Conservation (phyloP, 2,113 vertebrate genomes). For the Cygnus buccinator region DNA sequence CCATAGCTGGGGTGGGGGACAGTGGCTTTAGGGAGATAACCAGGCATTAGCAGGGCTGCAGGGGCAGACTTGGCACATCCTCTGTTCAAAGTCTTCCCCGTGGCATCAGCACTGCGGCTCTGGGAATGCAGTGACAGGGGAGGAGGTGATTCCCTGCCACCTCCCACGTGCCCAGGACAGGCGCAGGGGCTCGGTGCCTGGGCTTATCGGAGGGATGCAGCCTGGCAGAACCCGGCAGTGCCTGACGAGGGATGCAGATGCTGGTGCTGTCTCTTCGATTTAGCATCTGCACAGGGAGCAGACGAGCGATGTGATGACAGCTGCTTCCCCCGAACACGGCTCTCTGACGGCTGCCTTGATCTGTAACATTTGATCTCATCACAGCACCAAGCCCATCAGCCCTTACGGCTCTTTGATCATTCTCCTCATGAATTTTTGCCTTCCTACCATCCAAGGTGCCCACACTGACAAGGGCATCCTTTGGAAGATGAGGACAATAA, state of each 20-base stretch:
- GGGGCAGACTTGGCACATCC: neutral
- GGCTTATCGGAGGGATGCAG: neutral
- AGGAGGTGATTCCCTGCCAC: neutral
- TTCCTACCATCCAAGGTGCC: neutral
- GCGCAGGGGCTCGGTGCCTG: fast-evolving
- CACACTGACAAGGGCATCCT: neutral
- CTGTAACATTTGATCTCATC: neutral
- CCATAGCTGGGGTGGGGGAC: fast-evolving
- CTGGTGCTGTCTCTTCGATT: fast-evolving
- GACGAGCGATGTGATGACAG: neutral
- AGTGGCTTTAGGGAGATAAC: neutral
- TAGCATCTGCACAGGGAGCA: neutral
- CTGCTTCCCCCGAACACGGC: neutral
- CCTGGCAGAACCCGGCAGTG: neutral
- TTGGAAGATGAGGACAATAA: neutral
- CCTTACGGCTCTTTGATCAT: neutral
- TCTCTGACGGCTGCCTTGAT: neutral
- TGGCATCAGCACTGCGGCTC: fast-evolving
- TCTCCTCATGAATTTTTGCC: neutral
- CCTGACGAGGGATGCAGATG: fast-evolving
- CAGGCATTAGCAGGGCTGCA: neutral
- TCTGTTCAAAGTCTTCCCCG: fast-evolving
- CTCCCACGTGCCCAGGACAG: fast-evolving
- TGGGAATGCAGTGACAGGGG: neutral
- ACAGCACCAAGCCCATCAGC: neutral